Evolutionary conservation across 2,113 vertebrate species (phyloP).

Genomic region (Nannospalax galili): DNA sequence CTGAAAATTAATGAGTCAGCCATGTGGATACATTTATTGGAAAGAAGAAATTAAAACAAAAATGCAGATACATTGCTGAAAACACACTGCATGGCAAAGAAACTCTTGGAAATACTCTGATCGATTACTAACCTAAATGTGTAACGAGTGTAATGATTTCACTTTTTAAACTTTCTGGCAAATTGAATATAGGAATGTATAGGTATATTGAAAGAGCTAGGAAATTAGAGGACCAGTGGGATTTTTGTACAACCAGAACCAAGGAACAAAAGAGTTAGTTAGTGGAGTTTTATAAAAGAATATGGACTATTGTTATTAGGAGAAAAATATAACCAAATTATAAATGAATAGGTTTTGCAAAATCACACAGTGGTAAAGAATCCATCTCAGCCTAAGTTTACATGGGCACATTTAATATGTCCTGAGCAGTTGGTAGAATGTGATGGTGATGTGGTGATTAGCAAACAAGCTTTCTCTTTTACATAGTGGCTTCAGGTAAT

Average conservation of each 20-base stretch:
- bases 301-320: not conserved
- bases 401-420: not conserved
- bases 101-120: slow-evolving; percentile 35
- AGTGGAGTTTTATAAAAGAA: not conserved
- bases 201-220: not conserved
- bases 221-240: not conserved
- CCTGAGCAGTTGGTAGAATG: not conserved
- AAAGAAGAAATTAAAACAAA: slow-evolving; percentile 21
- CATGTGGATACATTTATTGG: not conserved
- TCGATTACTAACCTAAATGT: slow-evolving; percentile 62
- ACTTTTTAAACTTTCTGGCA: not conserved
- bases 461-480: not conserved
- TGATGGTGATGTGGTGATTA: not conserved
- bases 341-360: not conserved
- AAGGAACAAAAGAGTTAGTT: not conserved
- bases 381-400: not conserved
- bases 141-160: not conserved
- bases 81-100: slow-evolving; percentile 35
- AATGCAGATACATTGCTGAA: not conserved
- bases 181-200: not conserved
- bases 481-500: not conserved
- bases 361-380: not conserved
- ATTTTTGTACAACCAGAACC: not conserved
- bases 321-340: not conserved
- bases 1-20: slow-evolving; percentile 54